These are phyloP conservation scores for Tetanocera ferruginea DNA, from an alignment of 2,888 invertebrate genomes.

Conservation along the genomic window DNA sequence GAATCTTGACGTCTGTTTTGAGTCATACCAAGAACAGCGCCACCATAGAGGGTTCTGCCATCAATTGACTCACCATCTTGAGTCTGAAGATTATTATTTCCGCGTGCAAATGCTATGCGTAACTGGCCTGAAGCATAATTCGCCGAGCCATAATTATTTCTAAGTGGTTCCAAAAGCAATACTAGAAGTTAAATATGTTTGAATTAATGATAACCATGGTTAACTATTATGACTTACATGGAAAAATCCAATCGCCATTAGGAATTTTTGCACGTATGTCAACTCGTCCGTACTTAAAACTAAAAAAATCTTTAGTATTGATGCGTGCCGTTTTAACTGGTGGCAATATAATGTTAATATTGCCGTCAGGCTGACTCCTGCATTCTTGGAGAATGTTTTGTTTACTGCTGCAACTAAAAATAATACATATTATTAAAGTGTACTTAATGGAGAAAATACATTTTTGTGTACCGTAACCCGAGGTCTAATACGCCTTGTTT, in stretches of 20 bases:
- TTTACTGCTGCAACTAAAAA: constrained; percentile 72
- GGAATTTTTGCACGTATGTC: constrained; percentile 81
- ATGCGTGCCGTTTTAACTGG: constrained; percentile 78
- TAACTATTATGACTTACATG: constrained; percentile 72
- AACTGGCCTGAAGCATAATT: constrained; percentile 79
- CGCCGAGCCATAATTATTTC: constrained; percentile 74
- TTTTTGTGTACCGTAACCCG: constrained; percentile 56
- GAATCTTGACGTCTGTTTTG: constrained; percentile 64
- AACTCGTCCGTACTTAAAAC: constrained; percentile 79
- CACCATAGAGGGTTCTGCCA: constrained; percentile 62
- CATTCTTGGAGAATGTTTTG: constrained; percentile 70
- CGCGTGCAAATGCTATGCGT: constrained; percentile 79
- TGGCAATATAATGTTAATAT: constrained; percentile 74
- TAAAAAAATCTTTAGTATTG: constrained; percentile 75
- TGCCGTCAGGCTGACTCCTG: constrained; percentile 47
- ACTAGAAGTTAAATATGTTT: constrained; percentile 70
- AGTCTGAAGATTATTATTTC: constrained; percentile 71
- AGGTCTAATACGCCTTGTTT: constrained; percentile 65
- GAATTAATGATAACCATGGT: neutral
- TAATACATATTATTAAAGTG: neutral
- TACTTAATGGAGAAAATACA: too few species aligned
- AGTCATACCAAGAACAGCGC: constrained; percentile 58
- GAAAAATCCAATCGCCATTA: constrained; percentile 83
- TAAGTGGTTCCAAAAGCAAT: constrained; percentile 76
- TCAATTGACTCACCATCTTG: constrained; percentile 57